Base-by-base conservation (phyloP, 2,113 vertebrate species). In the Gambusia affinis region DNA sequence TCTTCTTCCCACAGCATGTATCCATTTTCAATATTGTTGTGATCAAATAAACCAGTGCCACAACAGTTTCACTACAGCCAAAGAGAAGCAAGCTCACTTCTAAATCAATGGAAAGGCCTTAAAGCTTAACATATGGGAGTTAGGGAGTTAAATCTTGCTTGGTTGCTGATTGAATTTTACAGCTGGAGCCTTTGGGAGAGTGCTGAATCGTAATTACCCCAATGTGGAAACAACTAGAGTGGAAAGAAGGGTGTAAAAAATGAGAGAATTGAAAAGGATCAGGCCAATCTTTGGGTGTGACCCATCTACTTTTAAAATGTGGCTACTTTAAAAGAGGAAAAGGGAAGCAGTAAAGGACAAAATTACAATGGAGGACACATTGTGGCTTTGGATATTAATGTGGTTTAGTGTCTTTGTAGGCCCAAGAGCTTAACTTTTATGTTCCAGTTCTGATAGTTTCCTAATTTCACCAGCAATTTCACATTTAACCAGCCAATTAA, bases 81-180 rank as follows among this genome's bases (percentile, higher is more conserved):
- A 74, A 74, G 72, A 87, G 80, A 84, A 78, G 37, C 75, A 78
- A 71, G 71, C 79, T 85, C 85, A 82, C 88, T 47, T 60, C 78
- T 80, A 79, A 91, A 93, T 93, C 92, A 92, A 92, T 89, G 85
- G 81, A 68, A 76, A 76, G 72, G 76, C 72, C 90, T 88, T 76
- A 89, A 84, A 79, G 87, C 89, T 82, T 77, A 87, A 90, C 88
- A 84, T 87, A 88, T 84, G 90, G 92, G 89, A 87, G 75, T 83
- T 82, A 71, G 91, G 88, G 93, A 93, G 89, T 90, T 89, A 90
- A 93, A 93, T 93, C 82, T 86, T 85, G 76, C 90, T 90, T 60
- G 83, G 87, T 79, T 84, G 83, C 86, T 93, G 90, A 93, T 92
- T 92, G 90, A 92, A 91, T 92, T 94, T 92, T 90, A 92, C 90